Percentiles rank a stretch among this genome's conserved stretches.
Conservation (phyloP, 2,888 invertebrate species). For the Thera britannica region DNA sequence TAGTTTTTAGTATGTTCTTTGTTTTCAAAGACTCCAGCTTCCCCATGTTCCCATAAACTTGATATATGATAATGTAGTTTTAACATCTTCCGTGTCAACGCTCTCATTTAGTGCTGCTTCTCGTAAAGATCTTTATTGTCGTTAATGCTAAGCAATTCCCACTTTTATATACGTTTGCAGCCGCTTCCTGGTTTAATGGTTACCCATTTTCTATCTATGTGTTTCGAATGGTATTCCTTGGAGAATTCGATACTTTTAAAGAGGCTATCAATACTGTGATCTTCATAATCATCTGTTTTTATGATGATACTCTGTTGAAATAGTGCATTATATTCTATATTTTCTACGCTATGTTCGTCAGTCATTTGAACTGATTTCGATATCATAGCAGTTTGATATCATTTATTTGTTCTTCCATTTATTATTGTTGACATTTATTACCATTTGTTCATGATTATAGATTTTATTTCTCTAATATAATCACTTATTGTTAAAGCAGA, state of each 20-base stretch:
- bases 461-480: no score
- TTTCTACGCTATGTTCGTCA: no score
- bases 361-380: no score
- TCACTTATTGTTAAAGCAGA: no score
- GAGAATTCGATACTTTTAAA: background rate
- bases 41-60: slow-evolving; percentile 32
- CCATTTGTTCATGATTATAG: no score
- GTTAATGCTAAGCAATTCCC: slow-evolving; percentile 62
- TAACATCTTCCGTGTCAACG: slow-evolving; percentile 50
- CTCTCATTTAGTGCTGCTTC: slow-evolving; percentile 51
- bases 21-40: slow-evolving; percentile 3
- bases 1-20: background rate
- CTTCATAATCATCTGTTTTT: background rate
- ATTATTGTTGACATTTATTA: no score
- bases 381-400: no score
- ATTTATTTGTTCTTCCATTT: no score
- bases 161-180: slow-evolving; percentile 58
- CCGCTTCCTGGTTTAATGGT: slow-evolving; percentile 58
- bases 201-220: slow-evolving; percentile 30
- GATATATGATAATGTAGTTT: slow-evolving; percentile 38
- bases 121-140: slow-evolving; percentile 71
- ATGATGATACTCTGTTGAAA: slow-evolving; percentile 3
- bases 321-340: background rate
- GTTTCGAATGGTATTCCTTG: slow-evolving; percentile 26
- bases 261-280: background rate